A percentile compares a stretch with the other conserved stretches of the same genome.
Evolutionary conservation across 2,113 vertebrate genomes (phyloP).

Genomic region (Xiphophorus maculatus): DNA sequence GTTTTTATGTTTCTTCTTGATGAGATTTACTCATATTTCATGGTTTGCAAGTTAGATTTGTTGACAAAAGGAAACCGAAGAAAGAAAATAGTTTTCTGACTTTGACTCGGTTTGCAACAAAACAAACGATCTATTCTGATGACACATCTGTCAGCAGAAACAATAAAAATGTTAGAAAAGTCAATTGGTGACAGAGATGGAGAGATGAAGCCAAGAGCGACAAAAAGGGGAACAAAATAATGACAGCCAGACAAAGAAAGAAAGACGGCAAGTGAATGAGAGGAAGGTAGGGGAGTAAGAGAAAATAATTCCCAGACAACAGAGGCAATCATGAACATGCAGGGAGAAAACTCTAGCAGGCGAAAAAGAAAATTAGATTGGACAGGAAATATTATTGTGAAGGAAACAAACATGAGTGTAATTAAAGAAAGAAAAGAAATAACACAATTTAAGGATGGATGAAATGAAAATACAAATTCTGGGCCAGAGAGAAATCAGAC

Average conservation of each 20-base stretch:
- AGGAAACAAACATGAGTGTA: neutral
- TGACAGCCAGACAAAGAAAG: slow-evolving; percentile 1
- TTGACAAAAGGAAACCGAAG: slow-evolving; percentile 14
- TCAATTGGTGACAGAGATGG: slow-evolving; percentile 14
- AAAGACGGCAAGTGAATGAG: slow-evolving; percentile 13
- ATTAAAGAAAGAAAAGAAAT: neutral
- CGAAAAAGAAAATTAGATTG: neutral
- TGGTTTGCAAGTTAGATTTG: slow-evolving; percentile 6
- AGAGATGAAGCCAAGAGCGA: neutral
- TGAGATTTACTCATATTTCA: neutral
- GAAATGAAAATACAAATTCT: too few relatives aligned
- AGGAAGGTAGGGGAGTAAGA: slow-evolving; percentile 13
- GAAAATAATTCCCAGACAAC: slow-evolving; percentile 12
- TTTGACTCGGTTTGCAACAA: slow-evolving; percentile 1
- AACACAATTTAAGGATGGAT: neutral
- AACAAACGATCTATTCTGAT: slow-evolving; percentile 13
- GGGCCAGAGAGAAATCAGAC: neutral
- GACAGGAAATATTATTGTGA: neutral
- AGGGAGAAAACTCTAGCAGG: neutral
- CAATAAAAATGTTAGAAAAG: slow-evolving; percentile 7
- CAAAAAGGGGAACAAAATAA: slow-evolving; percentile 1
- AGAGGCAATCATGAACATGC: neutral
- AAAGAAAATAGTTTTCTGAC: neutral
- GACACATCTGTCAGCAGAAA: slow-evolving; percentile 3
- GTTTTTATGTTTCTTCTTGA: slow-evolving; percentile 11